phyloP scores from a whole-genome alignment of 64 coral and sea anemone species.

The Cladopsammia gracilis region DNA sequence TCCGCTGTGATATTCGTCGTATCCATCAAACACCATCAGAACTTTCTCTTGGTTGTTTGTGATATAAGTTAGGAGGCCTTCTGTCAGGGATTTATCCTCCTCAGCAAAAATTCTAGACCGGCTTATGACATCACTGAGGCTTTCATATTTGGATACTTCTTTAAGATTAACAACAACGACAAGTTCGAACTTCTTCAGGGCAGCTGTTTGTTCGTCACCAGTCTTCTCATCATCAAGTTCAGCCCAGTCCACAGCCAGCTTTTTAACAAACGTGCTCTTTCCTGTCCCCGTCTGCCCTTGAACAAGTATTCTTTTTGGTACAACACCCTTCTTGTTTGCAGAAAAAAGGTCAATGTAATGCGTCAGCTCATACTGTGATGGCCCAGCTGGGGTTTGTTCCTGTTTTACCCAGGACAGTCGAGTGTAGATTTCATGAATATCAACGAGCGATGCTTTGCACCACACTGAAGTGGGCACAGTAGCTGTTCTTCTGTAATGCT shows the following conservation, averaged over 20 bases:
- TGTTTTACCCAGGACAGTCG: conserved; percentile 3
- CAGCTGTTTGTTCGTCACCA: too few species aligned
- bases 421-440: conserved; percentile 20
- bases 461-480: conserved; percentile 4
- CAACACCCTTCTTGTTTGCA: not conserved
- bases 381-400: conserved; percentile 10
- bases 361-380: not conserved
- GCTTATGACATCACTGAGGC: not conserved
- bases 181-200: not conserved
- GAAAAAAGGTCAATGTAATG: not conserved
- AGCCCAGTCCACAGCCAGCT: conserved; percentile 23
- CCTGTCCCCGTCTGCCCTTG: not conserved
- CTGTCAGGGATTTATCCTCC: not conserved
- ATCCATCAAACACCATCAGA: not conserved
- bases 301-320: conserved; percentile 1
- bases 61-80: not conserved
- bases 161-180: not conserved
- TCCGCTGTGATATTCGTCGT: conserved; percentile 9
- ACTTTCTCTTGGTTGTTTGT: conserved; percentile 6
- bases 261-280: not conserved
- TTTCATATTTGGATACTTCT: not conserved
- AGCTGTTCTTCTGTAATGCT: not conserved
- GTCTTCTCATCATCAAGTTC: not conserved
- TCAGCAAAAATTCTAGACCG: not conserved
- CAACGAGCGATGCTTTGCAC: not conserved